Evolutionary conservation across 2,113 vertebrate species (phyloP).

Genomic region (Pimephales promelas): DNA sequence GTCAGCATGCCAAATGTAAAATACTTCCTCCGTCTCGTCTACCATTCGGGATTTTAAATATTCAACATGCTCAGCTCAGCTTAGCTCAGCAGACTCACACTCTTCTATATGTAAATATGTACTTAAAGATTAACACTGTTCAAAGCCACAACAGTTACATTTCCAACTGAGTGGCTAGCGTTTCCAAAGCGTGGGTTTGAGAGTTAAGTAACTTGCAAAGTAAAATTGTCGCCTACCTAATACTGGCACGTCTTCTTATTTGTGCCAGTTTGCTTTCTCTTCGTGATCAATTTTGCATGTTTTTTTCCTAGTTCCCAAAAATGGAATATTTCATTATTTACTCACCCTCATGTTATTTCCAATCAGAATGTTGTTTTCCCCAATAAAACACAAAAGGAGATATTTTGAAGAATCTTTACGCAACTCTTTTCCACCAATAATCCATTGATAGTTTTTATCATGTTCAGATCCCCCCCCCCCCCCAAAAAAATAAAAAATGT

Average conservation of each 20-base stretch:
- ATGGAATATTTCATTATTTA: not conserved
- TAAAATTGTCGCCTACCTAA: slow-evolving; percentile 19
- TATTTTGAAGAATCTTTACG: not conserved
- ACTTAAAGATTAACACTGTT: slow-evolving; percentile 39
- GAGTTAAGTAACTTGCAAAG: slow-evolving; percentile 39
- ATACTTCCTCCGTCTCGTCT: not conserved
- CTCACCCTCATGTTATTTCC: not conserved
- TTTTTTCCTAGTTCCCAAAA: not conserved
- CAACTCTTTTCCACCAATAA: not conserved
- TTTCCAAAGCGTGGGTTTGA: slow-evolving; percentile 35
- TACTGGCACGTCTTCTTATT: not conserved
- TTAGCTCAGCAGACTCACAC: slow-evolving; percentile 25
- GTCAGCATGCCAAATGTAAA: slow-evolving; percentile 29
- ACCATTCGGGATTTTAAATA: slow-evolving; percentile 35
- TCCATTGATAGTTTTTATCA: not conserved
- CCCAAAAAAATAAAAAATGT: not conserved
- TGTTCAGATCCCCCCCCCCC: not conserved
- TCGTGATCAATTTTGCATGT: not conserved
- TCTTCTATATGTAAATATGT: slow-evolving; percentile 52
- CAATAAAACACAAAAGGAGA: not conserved
- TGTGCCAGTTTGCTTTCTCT: not conserved
- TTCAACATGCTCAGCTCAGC: slow-evolving; percentile 30
- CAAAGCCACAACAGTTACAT: slow-evolving; percentile 9
- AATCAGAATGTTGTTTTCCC: not conserved
- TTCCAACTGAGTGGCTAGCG: slow-evolving; percentile 14